Percentiles rank a stretch among this genome's conserved stretches.
Conservation (phyloP, 2,888 invertebrate genomes). For the Homarus gammarus region DNA sequence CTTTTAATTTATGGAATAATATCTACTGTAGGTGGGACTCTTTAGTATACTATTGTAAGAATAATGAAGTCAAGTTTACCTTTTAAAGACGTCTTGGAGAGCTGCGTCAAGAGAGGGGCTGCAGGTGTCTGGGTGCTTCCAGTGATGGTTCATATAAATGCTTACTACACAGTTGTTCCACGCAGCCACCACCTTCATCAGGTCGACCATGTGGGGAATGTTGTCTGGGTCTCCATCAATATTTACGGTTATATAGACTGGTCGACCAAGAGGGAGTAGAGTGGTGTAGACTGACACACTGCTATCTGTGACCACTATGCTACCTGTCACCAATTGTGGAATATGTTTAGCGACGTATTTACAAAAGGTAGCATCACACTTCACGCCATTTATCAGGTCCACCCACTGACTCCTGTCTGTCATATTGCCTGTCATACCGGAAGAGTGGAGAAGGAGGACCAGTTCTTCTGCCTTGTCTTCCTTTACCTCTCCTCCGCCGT, state of each 20-base stretch:
- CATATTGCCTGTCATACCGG: too few species aligned
- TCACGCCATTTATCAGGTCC: slow-evolving; percentile 13
- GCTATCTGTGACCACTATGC: background rate
- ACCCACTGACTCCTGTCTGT: slow-evolving; percentile 12
- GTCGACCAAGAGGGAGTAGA: background rate
- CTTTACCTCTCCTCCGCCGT: too few species aligned
- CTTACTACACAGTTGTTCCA: background rate
- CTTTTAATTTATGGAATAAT: too few species aligned
- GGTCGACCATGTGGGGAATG: slow-evolving; percentile 7
- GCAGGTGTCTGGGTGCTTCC: background rate
- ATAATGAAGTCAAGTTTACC: too few species aligned
- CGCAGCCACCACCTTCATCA: background rate
- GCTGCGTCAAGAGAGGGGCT: background rate
- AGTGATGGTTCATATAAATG: background rate
- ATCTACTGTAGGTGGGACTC: too few species aligned
- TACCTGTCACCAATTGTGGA: background rate
- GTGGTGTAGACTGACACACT: slow-evolving; percentile 15
- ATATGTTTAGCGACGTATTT: background rate
- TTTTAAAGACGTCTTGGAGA: background rate
- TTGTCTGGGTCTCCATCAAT: background rate
- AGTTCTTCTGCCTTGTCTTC: background rate
- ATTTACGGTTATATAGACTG: background rate
- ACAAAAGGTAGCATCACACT: background rate
- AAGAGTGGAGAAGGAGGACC: background rate
- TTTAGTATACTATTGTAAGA: too few species aligned